Evolutionary conservation across 2,888 invertebrate species (phyloP), one percentile per base, ranked within the genome.

Genomic region (Phanerotoma sp.): DNA sequence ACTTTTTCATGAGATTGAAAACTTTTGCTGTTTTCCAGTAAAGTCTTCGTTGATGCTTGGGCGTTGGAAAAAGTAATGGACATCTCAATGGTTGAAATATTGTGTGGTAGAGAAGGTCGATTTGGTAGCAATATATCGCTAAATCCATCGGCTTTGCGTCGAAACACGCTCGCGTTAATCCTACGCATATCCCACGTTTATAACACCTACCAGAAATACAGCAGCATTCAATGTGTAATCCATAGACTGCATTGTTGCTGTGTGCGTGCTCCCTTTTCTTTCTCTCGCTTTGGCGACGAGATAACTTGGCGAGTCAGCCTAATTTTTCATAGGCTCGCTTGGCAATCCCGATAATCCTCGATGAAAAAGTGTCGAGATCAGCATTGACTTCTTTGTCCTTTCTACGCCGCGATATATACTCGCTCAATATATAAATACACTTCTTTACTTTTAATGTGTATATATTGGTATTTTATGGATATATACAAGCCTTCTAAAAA

Each of bases 161-260:
- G 50, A 55, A 55, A 55, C 55, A 55, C 50, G 46, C 50, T 40
- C 50, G 45, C 35, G 46, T 45, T 55, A 55, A 55, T 55, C 55
- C 55, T 37, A 55, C 50, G 50, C 50, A 46, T 55, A 55, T 40
- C 15, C 50, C 38, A 55, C 54, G 45, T 40, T 40, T 22, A 40
- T 41, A 41, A 44, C 32, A 18, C 42, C 41, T 22, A 51, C 33
- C 15, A 42, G 13, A 42, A 9, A 42, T 42, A 13, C n/a, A 18
- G 11, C 40, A 21, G n/a, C 20, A 9, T 21, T 20, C 37, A 20
- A 21, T n/a, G n/a, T 21, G 32, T 35, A 22, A 46, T 46, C 13
- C 21, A 15, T 21, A 35, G 30, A 18, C 25, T 33, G 20, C 13
- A 20, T n/a, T 46, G 4, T 33, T 7, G 6, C 16, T 25, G 38